Base-by-base conservation (phyloP, 2,113 vertebrate genomes). In the Brevimyrus niger region DNA sequence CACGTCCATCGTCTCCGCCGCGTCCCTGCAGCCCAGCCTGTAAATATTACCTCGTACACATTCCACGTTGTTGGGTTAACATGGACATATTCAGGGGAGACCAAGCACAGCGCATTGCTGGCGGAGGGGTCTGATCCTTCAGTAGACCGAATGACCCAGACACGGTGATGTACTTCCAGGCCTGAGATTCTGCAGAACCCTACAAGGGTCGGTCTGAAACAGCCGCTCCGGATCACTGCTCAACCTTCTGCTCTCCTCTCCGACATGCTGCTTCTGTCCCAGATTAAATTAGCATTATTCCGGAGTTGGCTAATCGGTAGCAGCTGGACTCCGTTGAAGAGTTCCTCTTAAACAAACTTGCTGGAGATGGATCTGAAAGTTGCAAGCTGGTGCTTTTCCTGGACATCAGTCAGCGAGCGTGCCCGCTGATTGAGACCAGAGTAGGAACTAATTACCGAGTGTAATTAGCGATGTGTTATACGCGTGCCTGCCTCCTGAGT, bases 211-310 rank as follows among this genome's bases (percentile, higher is more conserved):
- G 3, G 50, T 69, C 88, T 88, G 86, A 89, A 76, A 89, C 44
- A 48, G 83, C 1, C 27, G 84, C 23, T 89, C 55, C 50, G 87
- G 87, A 93, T 91, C 82, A 48, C 76, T 80, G 89, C 85, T 90
- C 85, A 35, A 31, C 76, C 38, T 44, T 23, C 46, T 47, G n/a
- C 87, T 44, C 90, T 86, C 65, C 55, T 90, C 89, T 47, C 35
- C 86, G 90, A 92, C 88, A 88, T 73, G 80, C 21, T 88, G 55
- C 47, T 51, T 90, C 87, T 89, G 85, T 69, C 88, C 76, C 76
- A 92, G 89, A 91, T 91, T 89, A 92, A 93, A 89, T 73, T 48
- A 84, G 38, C 38, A 76, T 88, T 73, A 85, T 80, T 61, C 82
- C 87, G 73, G 80, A 89, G 80, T 17, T 42, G 86, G 46, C 17